These are phyloP conservation scores for Adineta ricciae DNA, from an alignment of 2,888 invertebrate genomes.

Conservation along the genomic window DNA sequence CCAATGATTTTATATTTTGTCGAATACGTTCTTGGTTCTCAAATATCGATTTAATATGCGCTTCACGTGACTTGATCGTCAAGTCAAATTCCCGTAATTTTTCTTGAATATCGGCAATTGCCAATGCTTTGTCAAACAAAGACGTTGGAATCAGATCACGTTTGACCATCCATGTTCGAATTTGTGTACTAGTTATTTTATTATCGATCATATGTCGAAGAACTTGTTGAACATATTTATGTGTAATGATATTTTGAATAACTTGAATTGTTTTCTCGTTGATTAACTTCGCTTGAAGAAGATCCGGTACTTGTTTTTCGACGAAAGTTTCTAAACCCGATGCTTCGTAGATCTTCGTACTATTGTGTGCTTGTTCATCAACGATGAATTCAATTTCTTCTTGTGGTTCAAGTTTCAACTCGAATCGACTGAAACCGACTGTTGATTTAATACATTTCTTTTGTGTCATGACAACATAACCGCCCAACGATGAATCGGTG, in stretches of 20 bases:
- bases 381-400: constrained; percentile 1
- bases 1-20: constrained; percentile 17
- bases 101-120: neutral
- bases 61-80: neutral
- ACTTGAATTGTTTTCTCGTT: neutral
- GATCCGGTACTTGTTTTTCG: neutral
- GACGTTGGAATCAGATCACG: neutral
- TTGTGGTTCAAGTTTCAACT: neutral
- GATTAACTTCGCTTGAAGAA: neutral
- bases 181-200: neutral
- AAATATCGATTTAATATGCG: constrained; percentile 11
- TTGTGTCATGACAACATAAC: neutral
- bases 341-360: neutral
- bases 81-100: neutral
- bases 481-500: neutral
- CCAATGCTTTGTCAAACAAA: neutral
- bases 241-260: neutral
- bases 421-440: neutral
- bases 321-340: neutral
- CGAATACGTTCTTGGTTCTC: constrained; percentile 4
- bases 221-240: neutral
- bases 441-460: neutral
- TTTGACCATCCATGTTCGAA: neutral
- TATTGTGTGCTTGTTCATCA: neutral
- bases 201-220: neutral